Percentiles rank a stretch among this genome's conserved stretches.
These are phyloP conservation scores for Neofelis nebulosa DNA, from an alignment of 2,113 vertebrate genomes.

Conservation along the genomic window DNA sequence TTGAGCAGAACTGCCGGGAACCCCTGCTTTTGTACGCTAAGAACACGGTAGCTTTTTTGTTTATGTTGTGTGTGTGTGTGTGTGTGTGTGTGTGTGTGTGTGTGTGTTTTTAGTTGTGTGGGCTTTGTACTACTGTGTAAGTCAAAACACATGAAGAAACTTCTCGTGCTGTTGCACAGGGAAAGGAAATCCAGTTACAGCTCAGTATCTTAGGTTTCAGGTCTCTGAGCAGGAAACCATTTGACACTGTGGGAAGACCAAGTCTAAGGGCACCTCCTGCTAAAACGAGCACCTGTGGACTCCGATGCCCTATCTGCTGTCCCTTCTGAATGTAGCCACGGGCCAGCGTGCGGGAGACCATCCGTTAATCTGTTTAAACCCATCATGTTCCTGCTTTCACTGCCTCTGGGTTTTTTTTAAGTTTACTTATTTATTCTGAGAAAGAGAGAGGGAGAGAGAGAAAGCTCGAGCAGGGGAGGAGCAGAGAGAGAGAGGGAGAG, in stretches of 20 bases:
- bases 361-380: rapidly evolving
- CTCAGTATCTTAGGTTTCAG: neutral
- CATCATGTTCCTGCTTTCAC: rapidly evolving
- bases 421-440: no score
- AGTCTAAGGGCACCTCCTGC: rapidly evolving
- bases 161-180: neutral
- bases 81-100: no score
- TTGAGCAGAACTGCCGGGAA: neutral
- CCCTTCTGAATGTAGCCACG: rapidly evolving
- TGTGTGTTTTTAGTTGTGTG: neutral
- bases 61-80: neutral
- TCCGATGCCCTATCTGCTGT: rapidly evolving
- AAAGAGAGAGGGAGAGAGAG: no score
- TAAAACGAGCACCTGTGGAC: rapidly evolving
- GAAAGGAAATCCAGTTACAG: neutral
- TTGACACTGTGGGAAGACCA: rapidly evolving
- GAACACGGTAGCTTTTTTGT: neutral
- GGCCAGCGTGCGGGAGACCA: rapidly evolving
- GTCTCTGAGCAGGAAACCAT: neutral
- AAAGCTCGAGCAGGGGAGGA: no score
- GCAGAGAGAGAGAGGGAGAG: no score
- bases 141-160: neutral
- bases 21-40: neutral
- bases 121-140: neutral
- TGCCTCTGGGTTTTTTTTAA: no score